These are phyloP conservation scores for Pristionchus maxplancki DNA, from an alignment of 2,888 invertebrate species.

Conservation along the genomic window DNA sequence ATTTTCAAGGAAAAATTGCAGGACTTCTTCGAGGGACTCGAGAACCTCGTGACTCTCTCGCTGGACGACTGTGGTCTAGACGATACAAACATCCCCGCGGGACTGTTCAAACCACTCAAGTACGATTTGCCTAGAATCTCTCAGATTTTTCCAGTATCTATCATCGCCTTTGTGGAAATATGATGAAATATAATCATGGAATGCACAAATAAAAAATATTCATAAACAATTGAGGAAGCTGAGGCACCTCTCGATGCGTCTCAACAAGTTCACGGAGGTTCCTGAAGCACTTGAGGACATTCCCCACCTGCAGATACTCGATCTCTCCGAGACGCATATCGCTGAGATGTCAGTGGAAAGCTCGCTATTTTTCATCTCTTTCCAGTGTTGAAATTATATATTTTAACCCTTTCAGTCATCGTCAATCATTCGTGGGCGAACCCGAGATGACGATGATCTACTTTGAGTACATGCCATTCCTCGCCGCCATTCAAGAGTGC, in stretches of 20 bases:
- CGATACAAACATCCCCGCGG: constrained; percentile 57
- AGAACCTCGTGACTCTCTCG: constrained; percentile 65
- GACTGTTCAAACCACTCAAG: constrained; percentile 68
- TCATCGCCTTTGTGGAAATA: not conserved
- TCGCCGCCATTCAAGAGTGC: constrained; percentile 58
- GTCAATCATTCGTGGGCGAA: constrained; percentile 52
- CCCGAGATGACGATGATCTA: constrained; percentile 52
- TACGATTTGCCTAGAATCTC: constrained; percentile 55
- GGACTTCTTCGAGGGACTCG: constrained; percentile 63
- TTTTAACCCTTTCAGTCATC: not conserved
- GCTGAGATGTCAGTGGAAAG: constrained; percentile 56
- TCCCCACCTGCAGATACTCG: constrained; percentile 60
- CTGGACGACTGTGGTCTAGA: constrained; percentile 64
- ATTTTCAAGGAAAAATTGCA: constrained; percentile 30
- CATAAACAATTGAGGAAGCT: constrained; percentile 62
- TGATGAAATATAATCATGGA: too few relatives aligned
- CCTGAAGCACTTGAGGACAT: constrained; percentile 63
- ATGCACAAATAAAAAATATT: not conserved
- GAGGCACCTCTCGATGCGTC: constrained; percentile 61
- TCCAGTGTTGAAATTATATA: not conserved
- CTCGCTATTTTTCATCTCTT: not conserved
- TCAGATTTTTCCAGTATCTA: not conserved
- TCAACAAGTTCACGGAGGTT: constrained; percentile 61
- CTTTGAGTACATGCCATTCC: constrained; percentile 58
- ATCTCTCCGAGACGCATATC: constrained; percentile 62